Base-by-base conservation (phyloP, 2,888 invertebrate genomes). In the Diaphora mendica region DNA sequence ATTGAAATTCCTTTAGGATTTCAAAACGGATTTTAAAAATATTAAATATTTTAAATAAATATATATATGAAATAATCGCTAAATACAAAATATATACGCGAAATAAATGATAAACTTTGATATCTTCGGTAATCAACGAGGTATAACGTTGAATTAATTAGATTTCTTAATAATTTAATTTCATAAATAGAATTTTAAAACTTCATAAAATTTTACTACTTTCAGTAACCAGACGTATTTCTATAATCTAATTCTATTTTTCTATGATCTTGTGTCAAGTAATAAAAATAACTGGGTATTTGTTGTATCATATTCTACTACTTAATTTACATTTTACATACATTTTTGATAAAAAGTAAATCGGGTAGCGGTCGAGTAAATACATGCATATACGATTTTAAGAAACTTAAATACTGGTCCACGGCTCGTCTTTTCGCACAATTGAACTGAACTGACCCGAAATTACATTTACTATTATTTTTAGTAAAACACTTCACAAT, bases 401-500 rank as follows among this genome's bases (percentile, higher is more conserved):
- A n/a, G n/a, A n/a, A n/a, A n/a, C n/a, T n/a, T n/a, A n/a, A n/a
- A 64, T 44, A 44, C 35, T 55, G 51, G 33, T 68, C 55, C 15
- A 55, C n/a, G 35, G 35, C 23, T 67, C 23, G 23, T 68, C n/a
- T 55, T 8, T n/a, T 55, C 11, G 35, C n/a, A 39, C 11, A 39
- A 1, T 39, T 39, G 64, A 73, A 73, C 26, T 64, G 23, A 11
- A 39, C 39, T 42, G 64, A 69, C 64, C 51, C 26, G 68, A 51
- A 20, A 15, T 39, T 68, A 8, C 44, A 39, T 26, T 68, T 51
- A 68, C 23, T 23, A 39, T 64, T 68, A 68, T 64, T 42, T 73
- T 73, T 72, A 26, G 44, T 64, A 68, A 48, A n/a, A 73, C 64
- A 64, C 64, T 48, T 26, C 62, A 71, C 39, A 65, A 66, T 23